These are phyloP conservation scores for Centrocercus urophasianus DNA, from an alignment of 2,113 vertebrate species.

Conservation along the genomic window DNA sequence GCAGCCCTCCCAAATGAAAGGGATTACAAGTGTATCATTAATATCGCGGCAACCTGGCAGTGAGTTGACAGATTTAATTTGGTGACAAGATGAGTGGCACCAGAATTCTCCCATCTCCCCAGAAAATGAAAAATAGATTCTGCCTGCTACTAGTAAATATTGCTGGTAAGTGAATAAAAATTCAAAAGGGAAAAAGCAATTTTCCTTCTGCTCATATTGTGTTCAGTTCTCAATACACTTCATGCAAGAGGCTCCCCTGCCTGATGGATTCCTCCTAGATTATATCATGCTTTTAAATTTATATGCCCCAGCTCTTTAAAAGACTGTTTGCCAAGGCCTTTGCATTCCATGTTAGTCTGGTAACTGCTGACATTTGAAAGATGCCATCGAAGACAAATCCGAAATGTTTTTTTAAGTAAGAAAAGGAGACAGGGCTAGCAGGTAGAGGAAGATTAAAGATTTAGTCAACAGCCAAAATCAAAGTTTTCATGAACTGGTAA, in stretches of 20 bases:
- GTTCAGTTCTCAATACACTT: slow-evolving; percentile 64
- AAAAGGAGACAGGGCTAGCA: slow-evolving; percentile 43
- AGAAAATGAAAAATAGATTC: slow-evolving; percentile 60
- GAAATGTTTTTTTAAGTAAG: slow-evolving; percentile 56
- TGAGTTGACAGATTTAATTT: slow-evolving; percentile 47
- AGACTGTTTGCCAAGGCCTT: slow-evolving; percentile 64
- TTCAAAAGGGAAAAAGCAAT: slow-evolving; percentile 73
- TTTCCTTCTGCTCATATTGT: slow-evolving; percentile 70
- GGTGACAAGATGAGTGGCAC: slow-evolving; percentile 66
- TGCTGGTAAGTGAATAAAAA: slow-evolving; percentile 70
- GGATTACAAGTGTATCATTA: slow-evolving; percentile 47
- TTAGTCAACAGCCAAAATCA: slow-evolving; percentile 59
- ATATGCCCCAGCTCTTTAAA: slow-evolving; percentile 56
- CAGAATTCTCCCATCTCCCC: slow-evolving; percentile 35
- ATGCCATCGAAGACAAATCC: slow-evolving; percentile 57
- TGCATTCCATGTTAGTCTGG: slow-evolving; percentile 48
- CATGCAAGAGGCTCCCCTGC: slow-evolving; percentile 48
- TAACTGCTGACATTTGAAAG: slow-evolving; percentile 72
- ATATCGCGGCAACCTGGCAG: slow-evolving; percentile 37
- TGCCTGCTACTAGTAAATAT: slow-evolving; percentile 65
- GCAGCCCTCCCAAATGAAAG: neutral
- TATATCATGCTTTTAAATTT: slow-evolving; percentile 66
- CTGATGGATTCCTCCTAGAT: slow-evolving; percentile 70
- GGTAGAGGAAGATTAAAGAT: slow-evolving; percentile 59
- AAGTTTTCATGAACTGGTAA: slow-evolving; percentile 64